Conservation (phyloP, 2,888 invertebrate genomes). For the Sisyra terminalis region DNA sequence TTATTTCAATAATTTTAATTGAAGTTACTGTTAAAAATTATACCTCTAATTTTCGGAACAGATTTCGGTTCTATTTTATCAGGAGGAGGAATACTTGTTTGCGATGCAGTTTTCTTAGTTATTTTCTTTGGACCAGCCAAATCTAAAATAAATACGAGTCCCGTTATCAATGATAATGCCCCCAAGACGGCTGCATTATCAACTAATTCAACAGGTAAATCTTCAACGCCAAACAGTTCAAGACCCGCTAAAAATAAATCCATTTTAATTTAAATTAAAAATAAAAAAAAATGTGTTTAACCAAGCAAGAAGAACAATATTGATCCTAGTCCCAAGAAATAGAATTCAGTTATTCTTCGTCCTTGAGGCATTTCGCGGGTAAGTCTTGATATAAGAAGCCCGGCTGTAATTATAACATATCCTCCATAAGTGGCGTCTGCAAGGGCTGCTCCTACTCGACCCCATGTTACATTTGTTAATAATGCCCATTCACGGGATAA, state of each 20-base stretch:
- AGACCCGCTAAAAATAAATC: constrained; percentile 35
- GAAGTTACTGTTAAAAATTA: neutral
- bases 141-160: constrained; percentile 50
- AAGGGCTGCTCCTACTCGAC: constrained; percentile 46
- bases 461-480: constrained; percentile 57
- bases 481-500: constrained; percentile 59
- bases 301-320: constrained; percentile 50
- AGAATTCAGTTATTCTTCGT: constrained; percentile 44
- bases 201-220: constrained; percentile 44
- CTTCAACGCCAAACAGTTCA: constrained; percentile 53
- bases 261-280: neutral
- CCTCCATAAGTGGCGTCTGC: constrained; percentile 50
- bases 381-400: constrained; percentile 44
- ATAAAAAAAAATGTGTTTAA: constrained; percentile 18
- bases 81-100: constrained; percentile 18
- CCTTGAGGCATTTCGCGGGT: constrained; percentile 47
- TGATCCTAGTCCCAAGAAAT: constrained; percentile 51
- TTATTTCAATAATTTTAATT: constrained; percentile 1
- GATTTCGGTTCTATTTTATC: constrained; percentile 1
- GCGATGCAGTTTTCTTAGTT: constrained; percentile 27
- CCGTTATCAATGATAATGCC: constrained; percentile 45
- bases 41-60: constrained; percentile 2
- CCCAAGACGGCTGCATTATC: constrained; percentile 59
- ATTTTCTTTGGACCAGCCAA: constrained; percentile 38
- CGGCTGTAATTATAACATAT: constrained; percentile 53